These are phyloP conservation scores for Desoria tigrina DNA, from an alignment of 2,888 invertebrate genomes.

Conservation along the genomic window DNA sequence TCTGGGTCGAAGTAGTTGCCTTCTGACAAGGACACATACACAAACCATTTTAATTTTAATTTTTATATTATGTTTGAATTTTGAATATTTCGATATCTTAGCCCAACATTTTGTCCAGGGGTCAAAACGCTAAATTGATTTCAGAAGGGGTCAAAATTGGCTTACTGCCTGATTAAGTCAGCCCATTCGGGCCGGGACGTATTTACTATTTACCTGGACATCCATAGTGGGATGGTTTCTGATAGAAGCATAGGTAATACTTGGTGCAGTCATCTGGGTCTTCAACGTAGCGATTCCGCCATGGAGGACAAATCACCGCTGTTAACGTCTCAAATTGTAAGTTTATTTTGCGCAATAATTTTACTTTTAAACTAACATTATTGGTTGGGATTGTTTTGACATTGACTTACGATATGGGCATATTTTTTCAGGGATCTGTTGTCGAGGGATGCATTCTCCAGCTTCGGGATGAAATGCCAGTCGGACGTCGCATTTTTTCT, in stretches of 20 bases:
- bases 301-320: conserved; percentile 34
- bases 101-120: too few species aligned
- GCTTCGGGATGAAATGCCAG: conserved; percentile 42
- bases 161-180: not conserved
- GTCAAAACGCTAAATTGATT: too few species aligned
- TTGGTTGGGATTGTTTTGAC: too few species aligned
- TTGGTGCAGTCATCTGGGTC: conserved; percentile 45
- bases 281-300: conserved; percentile 33
- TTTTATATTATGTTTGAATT: not conserved
- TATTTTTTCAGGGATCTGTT: conserved; percentile 15
- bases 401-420: conserved; percentile 26
- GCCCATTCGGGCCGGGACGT: not conserved
- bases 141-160: not conserved
- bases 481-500: conserved; percentile 28
- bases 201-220: conserved; percentile 31
- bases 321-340: not conserved
- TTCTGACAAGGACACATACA: conserved; percentile 16
- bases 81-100: too few species aligned
- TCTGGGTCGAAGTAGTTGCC: conserved; percentile 35
- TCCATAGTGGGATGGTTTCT: conserved; percentile 35
- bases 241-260: conserved; percentile 46
- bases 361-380: not conserved
- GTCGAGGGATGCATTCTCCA: conserved; percentile 32
- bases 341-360: not conserved
- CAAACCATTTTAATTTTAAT: not conserved